These are phyloP conservation scores for Propithecus coquereli DNA, from an alignment of 2,113 vertebrate genomes.

Conservation along the genomic window DNA sequence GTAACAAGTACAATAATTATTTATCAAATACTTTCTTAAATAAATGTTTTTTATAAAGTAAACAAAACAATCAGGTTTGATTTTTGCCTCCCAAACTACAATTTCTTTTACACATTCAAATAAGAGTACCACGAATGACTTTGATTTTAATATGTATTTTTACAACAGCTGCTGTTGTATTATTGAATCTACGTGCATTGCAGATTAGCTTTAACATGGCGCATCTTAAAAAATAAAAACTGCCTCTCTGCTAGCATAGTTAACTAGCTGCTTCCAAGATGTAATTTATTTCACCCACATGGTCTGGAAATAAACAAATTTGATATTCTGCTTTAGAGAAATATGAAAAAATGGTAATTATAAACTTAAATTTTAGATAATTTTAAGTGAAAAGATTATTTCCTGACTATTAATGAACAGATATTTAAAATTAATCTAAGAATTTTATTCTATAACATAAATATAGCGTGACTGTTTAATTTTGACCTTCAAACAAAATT, in stretches of 20 bases:
- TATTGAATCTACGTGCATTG: not conserved
- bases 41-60: not conserved
- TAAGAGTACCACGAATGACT: not conserved
- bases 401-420: not conserved
- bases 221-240: constrained; percentile 4
- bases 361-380: constrained; percentile 52
- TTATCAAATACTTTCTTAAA: not conserved
- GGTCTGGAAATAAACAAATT: constrained; percentile 39
- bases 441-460: not conserved
- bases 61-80: not conserved
- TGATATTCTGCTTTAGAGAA: constrained; percentile 44
- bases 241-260: constrained; percentile 52
- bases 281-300: constrained; percentile 69
- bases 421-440: not conserved
- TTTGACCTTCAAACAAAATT: not conserved
- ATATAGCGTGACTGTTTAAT: not conserved
- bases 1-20: not conserved
- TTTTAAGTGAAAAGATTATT: not conserved
- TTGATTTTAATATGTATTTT: constrained; percentile 43
- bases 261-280: constrained; percentile 65
- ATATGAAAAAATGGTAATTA: constrained; percentile 54
- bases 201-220: constrained; percentile 21
- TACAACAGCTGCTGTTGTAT: constrained; percentile 11
- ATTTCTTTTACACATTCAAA: not conserved
- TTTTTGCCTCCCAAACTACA: not conserved